Percentiles rank a stretch among this genome's conserved stretches.
Evolutionary conservation across 1,140 invertebrate species (phyloP).

Genomic region (Antheraea pernyi): DNA sequence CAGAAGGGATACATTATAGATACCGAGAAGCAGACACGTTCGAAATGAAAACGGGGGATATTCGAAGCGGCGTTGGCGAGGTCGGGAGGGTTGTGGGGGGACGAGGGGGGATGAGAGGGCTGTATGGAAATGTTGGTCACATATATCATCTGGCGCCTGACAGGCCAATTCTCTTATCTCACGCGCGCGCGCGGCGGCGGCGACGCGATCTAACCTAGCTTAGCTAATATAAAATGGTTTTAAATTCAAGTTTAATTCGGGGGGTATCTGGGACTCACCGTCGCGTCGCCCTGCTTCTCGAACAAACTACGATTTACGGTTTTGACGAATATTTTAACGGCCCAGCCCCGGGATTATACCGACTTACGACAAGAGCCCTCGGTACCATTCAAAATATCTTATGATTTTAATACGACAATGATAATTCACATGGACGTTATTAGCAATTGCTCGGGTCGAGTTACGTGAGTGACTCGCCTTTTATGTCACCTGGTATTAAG

Average conservation of each 20-base stretch:
- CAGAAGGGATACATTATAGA: slow-evolving; percentile 70
- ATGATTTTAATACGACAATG: slow-evolving; percentile 47
- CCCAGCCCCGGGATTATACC: slow-evolving; percentile 42
- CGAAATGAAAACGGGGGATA: slow-evolving; percentile 25
- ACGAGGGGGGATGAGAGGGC: slow-evolving; percentile 54
- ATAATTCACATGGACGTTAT: slow-evolving; percentile 34
- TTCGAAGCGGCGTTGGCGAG: slow-evolving; percentile 53
- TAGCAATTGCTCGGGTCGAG: not conserved
- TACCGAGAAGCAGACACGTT: slow-evolving; percentile 24
- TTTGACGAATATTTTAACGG: slow-evolving; percentile 58
- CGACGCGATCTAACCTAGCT: slow-evolving; percentile 74
- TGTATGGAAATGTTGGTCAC: slow-evolving; percentile 92
- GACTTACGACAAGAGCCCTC: slow-evolving; percentile 40
- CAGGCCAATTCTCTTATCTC: slow-evolving; percentile 93
- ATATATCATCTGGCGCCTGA: slow-evolving; percentile 91
- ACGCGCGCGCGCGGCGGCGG: slow-evolving; percentile 62
- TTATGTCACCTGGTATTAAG: not conserved
- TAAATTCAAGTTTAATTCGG: slow-evolving; percentile 78
- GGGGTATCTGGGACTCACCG: slow-evolving; percentile 63
- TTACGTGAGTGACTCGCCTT: not conserved
- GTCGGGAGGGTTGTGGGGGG: too few relatives aligned
- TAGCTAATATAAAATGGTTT: slow-evolving; percentile 79
- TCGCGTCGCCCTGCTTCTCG: slow-evolving; percentile 41
- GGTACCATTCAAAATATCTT: slow-evolving; percentile 18
- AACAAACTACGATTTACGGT: slow-evolving; percentile 72